Evolutionary conservation across 2,113 vertebrate species (phyloP).

Genomic region (Cyphomyrus discorhynchus): DNA sequence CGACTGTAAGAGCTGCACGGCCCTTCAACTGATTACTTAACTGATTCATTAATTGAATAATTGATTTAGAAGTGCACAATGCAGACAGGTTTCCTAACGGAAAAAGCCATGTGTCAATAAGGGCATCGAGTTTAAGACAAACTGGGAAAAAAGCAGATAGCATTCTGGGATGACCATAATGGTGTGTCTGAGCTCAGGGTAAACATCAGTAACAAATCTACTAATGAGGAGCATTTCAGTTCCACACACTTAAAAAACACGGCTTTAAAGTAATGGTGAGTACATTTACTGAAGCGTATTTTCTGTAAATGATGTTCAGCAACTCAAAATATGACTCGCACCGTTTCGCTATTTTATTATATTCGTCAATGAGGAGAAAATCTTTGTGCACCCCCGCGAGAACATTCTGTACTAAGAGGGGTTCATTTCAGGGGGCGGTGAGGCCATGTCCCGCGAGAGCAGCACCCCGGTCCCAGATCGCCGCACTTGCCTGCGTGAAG

Average conservation of each 20-base stretch:
- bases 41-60: not conserved
- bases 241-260: not conserved
- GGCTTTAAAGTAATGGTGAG: not conserved
- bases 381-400: not conserved
- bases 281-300: not conserved
- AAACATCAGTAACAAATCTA: not conserved
- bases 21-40: not conserved
- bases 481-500: conserved; percentile 84
- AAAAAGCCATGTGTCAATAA: not conserved
- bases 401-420: not conserved
- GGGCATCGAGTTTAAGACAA: not conserved
- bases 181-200: not conserved
- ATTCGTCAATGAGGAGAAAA: not conserved
- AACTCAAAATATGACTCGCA: not conserved
- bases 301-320: not conserved
- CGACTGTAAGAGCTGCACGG: not conserved
- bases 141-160: not conserved
- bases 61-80: not conserved
- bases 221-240: not conserved
- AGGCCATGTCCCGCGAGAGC: not conserved
- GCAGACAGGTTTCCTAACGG: not conserved
- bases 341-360: not conserved
- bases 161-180: not conserved
- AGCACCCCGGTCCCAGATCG: not conserved
- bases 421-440: not conserved